Base-by-base conservation (phyloP, 2,888 invertebrate genomes). In the Agrilus cyanescens region DNA sequence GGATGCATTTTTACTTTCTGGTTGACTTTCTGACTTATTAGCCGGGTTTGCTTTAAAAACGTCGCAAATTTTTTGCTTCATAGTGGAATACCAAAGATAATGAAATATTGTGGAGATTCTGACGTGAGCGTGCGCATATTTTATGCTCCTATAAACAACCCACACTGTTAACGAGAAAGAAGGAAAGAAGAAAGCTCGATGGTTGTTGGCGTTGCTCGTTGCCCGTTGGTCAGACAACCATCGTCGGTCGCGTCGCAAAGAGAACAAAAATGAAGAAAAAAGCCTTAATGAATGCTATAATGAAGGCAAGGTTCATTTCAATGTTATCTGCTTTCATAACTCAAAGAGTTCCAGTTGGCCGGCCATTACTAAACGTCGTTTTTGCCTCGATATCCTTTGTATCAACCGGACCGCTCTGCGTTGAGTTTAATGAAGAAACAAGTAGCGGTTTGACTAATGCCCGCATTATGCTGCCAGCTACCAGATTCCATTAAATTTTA, bases 381-480 rank as follows among this genome's bases (percentile, higher is more conserved):
- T 55, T 54, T 53, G 52, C 51, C 52, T 48, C 52, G 54, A 53
- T 56, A 53, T 49, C 53, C 50, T 47, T 50, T 55, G 52, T 51
- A 55, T 55, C 55, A 52, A 53, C 51, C 50, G 46, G 44, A 49
- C 54, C 54, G 54, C 53, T 48, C 50, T 49, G 51, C 25, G 25
- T 25, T 25, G 25, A 41, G 52, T 48, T 50, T 55, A 56, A 56
- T 56, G 56, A 56, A 56, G 56, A 55, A 55, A 53, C 56, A 56
- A 56, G 55, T 54, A 55, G 55, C 52, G 47, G 51, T 48, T 48
- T 54, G 54, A 54, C 54, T 52, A 53, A 54, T 54, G 50, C 52
- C 47, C 51, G 53, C 52, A 53, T 55, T 52, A 55, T 50, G 51
- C 53, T 54, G 52, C 53, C 49, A 49, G 50, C 51, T 51, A 51